Base-by-base conservation (phyloP, 1,140 invertebrate genomes). In the Triops longicaudatus region DNA sequence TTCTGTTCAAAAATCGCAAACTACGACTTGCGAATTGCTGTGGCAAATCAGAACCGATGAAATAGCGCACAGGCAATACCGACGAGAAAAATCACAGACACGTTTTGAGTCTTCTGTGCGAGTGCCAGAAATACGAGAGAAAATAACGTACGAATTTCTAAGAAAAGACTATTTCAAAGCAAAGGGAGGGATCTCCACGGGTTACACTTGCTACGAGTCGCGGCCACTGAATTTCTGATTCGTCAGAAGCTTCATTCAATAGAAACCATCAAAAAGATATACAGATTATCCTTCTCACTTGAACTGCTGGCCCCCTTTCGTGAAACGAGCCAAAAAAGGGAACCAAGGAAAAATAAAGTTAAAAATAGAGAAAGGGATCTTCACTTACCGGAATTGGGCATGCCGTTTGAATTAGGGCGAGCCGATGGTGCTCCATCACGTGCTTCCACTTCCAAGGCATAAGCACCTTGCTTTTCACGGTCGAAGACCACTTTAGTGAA, bases 401-500 rank as follows among this genome's bases (percentile, higher is more conserved):
- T 89, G 81, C 91, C 92, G 81, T 92, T 91, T 81, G 92, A 92
- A 83, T 96, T 96, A 1, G 95, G 95, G 79, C 95, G 86, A 22
- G 94, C 95, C 1, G 95, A 97, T 11, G 95, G 92, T 76, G 93
- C 93, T 72, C 95, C 95, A 84, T 98, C 96, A 73, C 94, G 87
- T 0, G 95, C 96, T 82, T 95, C 93, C 77, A 98, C 94, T 83
- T 96, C 93, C 80, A 98, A 85, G 11, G 95, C 95, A 84, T 97
- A 98, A 37, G 95, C 95, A 26, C 93, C 93, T 83, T 97, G 94
- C 87, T 96, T 96, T 84, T 96, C 94, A 79, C 96, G 91, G 87
- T 96, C 93, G 87, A 98, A 97, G 78, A 96, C 91, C 73, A 94
- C 87, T 84, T 95, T 96, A 2, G 95, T 97, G 84, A 93, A 96